These are phyloP conservation scores for Pachypanchax playfairii DNA, from an alignment of 2,113 vertebrate genomes.

Conservation along the genomic window DNA sequence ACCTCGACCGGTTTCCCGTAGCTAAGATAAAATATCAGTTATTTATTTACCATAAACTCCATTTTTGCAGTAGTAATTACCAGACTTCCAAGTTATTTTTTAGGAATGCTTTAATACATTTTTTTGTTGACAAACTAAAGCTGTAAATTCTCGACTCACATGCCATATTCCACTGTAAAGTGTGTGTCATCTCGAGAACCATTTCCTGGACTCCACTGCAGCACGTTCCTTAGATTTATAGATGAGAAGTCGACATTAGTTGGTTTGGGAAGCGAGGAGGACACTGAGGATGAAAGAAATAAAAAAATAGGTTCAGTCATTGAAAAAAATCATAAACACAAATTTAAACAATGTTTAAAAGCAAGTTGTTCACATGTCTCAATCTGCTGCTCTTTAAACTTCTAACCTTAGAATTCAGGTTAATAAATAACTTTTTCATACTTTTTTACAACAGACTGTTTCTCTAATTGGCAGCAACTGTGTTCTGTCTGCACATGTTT, in stretches of 20 bases:
- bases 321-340: background rate
- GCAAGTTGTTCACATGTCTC: background rate
- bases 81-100: background rate
- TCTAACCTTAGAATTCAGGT: too few relatives aligned
- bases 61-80: too few relatives aligned
- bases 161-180: slow-evolving; percentile 86
- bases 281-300: slow-evolving; percentile 28
- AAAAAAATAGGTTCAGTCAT: background rate
- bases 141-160: slow-evolving; percentile 78
- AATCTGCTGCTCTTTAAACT: too few relatives aligned
- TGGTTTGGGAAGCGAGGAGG: slow-evolving; percentile 58
- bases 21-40: too few relatives aligned
- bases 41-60: too few relatives aligned
- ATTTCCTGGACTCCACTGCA: slow-evolving; percentile 84
- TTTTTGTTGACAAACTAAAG: background rate
- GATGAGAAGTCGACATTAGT: slow-evolving; percentile 83
- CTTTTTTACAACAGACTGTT: too few relatives aligned
- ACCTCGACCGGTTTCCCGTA: slow-evolving; percentile 80
- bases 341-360: too few relatives aligned
- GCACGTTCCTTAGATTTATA: slow-evolving; percentile 85
- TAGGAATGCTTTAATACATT: too few relatives aligned
- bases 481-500: too few relatives aligned
- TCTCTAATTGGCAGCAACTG: too few relatives aligned
- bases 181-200: slow-evolving; percentile 53
- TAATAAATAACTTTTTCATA: too few relatives aligned